Evolutionary conservation across 2,888 invertebrate genomes (phyloP).

Genomic region (Neoascia interrupta): DNA sequence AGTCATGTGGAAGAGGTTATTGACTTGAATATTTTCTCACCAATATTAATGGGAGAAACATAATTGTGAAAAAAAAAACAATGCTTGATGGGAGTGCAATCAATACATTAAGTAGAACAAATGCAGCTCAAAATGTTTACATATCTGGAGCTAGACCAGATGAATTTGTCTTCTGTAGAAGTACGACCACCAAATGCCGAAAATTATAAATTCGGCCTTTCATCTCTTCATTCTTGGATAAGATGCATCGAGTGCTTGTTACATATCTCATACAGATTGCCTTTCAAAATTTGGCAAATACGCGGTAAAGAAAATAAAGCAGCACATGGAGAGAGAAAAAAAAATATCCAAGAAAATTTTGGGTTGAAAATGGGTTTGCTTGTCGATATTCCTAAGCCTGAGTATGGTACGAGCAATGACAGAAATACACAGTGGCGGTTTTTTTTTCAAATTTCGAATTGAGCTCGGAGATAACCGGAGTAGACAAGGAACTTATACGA

Average conservation of each 20-base stretch:
- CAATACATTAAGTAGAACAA: neutral
- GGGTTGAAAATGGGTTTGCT: slow-evolving; percentile 2
- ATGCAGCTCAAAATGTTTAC: neutral
- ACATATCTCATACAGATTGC: slow-evolving; percentile 3
- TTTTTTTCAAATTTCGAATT: neutral
- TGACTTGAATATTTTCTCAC: too few relatives aligned
- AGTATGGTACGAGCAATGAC: too few relatives aligned
- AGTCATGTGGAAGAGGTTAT: neutral
- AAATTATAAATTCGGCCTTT: slow-evolving; percentile 6
- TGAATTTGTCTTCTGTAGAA: slow-evolving; percentile 5
- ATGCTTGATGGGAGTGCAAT: too few relatives aligned
- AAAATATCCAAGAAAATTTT: slow-evolving; percentile 24
- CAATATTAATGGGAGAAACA: too few relatives aligned
- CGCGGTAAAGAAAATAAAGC: slow-evolving; percentile 14
- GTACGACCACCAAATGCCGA: neutral
- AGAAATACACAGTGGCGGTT: neutral
- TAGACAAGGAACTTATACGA: neutral
- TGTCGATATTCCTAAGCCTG: too few relatives aligned
- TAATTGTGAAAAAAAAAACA: too few relatives aligned
- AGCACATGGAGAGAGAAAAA: slow-evolving; percentile 5
- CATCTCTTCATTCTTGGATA: slow-evolving; percentile 14
- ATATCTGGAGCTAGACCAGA: neutral
- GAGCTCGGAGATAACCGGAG: neutral
- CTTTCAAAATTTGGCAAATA: too few relatives aligned
- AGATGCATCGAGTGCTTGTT: slow-evolving; percentile 12